These are phyloP conservation scores for Meles meles DNA, from an alignment of 2,113 vertebrate species.

Conservation along the genomic window DNA sequence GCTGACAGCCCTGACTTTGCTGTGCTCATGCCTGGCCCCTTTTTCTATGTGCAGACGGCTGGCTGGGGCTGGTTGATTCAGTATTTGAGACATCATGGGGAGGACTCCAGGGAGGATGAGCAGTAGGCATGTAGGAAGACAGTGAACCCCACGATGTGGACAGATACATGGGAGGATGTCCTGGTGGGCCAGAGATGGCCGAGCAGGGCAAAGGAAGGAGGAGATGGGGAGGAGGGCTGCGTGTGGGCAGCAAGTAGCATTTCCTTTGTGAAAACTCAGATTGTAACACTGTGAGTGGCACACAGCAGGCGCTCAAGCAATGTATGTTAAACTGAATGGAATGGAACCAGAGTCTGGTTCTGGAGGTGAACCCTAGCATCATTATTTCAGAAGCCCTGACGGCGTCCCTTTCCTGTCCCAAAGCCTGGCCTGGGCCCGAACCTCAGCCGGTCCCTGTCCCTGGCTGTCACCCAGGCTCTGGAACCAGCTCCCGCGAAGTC, in stretches of 20 bases:
- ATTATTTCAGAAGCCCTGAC: not conserved
- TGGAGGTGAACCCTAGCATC: not conserved
- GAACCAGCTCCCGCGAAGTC: fast-evolving
- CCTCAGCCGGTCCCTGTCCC: not conserved
- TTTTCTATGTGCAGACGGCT: not conserved
- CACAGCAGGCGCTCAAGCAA: fast-evolving
- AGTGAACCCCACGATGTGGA: not conserved
- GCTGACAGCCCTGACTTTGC: not conserved
- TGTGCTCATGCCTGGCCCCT: fast-evolving
- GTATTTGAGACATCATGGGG: not conserved
- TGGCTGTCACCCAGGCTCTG: not conserved
- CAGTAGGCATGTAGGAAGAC: not conserved
- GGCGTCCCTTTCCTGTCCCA: not conserved
- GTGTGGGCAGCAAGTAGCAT: fast-evolving
- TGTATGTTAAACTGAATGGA: not conserved
- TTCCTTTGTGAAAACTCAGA: not conserved
- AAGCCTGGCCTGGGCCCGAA: not conserved
- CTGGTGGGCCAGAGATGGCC: fast-evolving
- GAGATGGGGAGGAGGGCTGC: fast-evolving
- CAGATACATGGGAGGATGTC: fast-evolving
- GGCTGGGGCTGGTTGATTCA: not conserved
- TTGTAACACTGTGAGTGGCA: fast-evolving
- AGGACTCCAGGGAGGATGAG: not conserved
- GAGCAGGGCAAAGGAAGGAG: not conserved
- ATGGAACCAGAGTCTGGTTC: not conserved